Conservation (phyloP, 2,113 vertebrate genomes). For the Eleginops maclovinus region DNA sequence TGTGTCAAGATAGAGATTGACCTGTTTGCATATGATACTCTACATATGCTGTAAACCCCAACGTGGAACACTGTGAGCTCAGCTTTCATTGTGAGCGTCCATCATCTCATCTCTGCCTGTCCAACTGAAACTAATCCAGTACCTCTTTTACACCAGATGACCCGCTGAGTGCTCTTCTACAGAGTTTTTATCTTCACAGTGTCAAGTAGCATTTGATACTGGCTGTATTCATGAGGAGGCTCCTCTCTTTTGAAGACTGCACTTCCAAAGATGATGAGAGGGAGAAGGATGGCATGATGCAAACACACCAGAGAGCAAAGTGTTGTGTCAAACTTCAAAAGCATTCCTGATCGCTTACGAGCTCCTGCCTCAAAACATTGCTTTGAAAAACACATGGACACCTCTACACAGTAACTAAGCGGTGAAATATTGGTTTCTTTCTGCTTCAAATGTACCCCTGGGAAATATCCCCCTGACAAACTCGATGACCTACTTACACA, state of each 20-base stretch:
- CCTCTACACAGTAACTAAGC: background rate
- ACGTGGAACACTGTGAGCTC: conserved; percentile 24
- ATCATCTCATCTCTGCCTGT: conserved; percentile 31
- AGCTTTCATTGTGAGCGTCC: conserved; percentile 52
- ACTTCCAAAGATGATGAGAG: conserved; percentile 54
- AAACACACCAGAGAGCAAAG: conserved; percentile 42
- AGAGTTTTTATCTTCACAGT: background rate
- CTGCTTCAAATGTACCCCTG: conserved; percentile 17
- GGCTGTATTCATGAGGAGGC: conserved; percentile 24
- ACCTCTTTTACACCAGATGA: conserved; percentile 31
- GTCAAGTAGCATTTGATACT: conserved; percentile 45
- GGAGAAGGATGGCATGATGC: conserved; percentile 16
- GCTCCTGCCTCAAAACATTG: conserved; percentile 49
- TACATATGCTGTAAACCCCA: conserved; percentile 34
- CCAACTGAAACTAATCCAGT: conserved; percentile 62
- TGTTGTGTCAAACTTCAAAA: conserved; percentile 78
- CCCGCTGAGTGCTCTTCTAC: conserved; percentile 18
- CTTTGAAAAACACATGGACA: conserved; percentile 33
- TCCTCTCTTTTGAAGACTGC: conserved; percentile 35
- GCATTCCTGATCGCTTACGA: conserved; percentile 78
- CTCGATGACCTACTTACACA: conserved; percentile 31
- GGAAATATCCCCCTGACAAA: conserved; percentile 28
- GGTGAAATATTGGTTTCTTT: conserved; percentile 43
- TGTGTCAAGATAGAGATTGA: conserved; percentile 14
- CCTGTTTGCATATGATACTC: conserved; percentile 17